A percentile compares a stretch with the other conserved stretches of the same genome.
phyloP scores from a whole-genome alignment of 1,140 invertebrate genomes.

The Drosophila pachea region DNA sequence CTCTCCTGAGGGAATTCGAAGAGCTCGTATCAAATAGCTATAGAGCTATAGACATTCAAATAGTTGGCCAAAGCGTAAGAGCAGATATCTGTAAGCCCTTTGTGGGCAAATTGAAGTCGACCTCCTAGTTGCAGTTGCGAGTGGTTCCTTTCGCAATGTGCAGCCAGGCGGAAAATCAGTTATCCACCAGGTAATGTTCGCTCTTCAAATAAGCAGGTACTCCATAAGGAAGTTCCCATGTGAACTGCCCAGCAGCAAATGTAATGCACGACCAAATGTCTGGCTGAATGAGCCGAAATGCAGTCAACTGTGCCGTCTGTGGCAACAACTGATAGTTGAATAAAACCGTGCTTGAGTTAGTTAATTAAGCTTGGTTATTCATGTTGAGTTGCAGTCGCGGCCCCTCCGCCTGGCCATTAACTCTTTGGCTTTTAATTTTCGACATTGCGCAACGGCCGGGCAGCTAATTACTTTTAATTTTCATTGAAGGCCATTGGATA shows the following conservation, averaged over 20 bases:
- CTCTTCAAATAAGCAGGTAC: conserved; percentile 17
- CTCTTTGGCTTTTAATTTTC: conserved; percentile 28
- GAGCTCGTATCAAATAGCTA: no score
- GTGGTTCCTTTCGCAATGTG: conserved; percentile 26
- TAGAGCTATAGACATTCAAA: no score
- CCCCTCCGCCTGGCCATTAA: conserved; percentile 38
- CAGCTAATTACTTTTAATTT: conserved; percentile 69
- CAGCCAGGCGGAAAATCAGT: conserved; percentile 47
- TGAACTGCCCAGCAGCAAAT: background rate
- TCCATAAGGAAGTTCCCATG: conserved; percentile 49
- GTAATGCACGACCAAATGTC: conserved; percentile 2
- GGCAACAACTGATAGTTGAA: background rate
- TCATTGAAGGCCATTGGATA: conserved; percentile 61
- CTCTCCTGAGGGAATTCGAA: no score
- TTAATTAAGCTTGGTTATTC: conserved; percentile 34
- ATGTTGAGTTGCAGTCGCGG: conserved; percentile 16
- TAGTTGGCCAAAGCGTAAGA: no score
- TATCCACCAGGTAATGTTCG: background rate
- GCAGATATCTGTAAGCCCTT: no score
- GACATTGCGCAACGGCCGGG: conserved; percentile 47
- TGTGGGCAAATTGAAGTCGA: background rate
- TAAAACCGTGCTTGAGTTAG: conserved; percentile 5
- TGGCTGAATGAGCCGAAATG: conserved; percentile 18
- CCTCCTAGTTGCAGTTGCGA: background rate
- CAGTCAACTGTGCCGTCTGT: conserved; percentile 31